phyloP scores from a whole-genome alignment of 2,888 invertebrate species.

The Leptinotarsa juncta region DNA sequence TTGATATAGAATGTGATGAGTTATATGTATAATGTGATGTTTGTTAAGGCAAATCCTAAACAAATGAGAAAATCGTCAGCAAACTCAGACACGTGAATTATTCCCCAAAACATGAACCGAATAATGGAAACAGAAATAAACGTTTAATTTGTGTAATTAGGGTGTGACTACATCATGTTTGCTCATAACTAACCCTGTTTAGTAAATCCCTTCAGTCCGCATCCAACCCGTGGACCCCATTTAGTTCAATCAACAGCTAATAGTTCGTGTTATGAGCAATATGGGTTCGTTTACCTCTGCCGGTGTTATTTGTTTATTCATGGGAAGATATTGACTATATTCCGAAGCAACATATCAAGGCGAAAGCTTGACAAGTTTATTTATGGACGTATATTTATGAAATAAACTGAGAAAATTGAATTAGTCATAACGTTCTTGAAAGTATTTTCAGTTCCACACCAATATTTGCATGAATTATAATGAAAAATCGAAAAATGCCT shows the following conservation, averaged over 20 bases:
- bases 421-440: too few species aligned
- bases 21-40: too few species aligned
- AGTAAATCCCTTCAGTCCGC: conserved; percentile 40
- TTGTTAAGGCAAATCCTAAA: too few species aligned
- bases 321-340: background rate
- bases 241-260: conserved; percentile 51
- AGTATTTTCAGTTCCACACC: too few species aligned
- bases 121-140: conserved; percentile 40
- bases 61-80: background rate
- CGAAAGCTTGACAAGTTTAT: background rate
- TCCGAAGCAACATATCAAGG: background rate
- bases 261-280: conserved; percentile 45
- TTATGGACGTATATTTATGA: too few species aligned
- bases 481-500: too few species aligned
- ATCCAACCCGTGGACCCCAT: conserved; percentile 46
- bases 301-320: background rate
- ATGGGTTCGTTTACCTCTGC: conserved; percentile 2
- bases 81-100: background rate
- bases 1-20: too few species aligned
- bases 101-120: conserved; percentile 9
- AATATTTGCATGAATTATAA: too few species aligned
- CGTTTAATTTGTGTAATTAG: conserved; percentile 49
- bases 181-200: conserved; percentile 38
- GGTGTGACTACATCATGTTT: conserved; percentile 48
- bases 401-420: too few species aligned